phyloP scores from a whole-genome alignment of 2,797 vertebrate species.

The Lophius americanus region DNA sequence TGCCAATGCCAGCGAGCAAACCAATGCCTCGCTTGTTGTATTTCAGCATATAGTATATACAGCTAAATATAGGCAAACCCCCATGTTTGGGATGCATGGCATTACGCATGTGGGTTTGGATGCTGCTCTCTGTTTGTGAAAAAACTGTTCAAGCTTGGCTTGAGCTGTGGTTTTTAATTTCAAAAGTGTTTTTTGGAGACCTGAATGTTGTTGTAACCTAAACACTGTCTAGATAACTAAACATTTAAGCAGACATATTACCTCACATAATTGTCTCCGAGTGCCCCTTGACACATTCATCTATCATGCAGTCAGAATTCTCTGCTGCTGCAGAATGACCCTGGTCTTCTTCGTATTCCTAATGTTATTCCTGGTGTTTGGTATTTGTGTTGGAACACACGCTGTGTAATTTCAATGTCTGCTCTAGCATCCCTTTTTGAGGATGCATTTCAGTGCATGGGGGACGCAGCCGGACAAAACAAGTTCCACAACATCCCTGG shows the following conservation, averaged over 20 bases:
- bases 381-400: conserved; percentile 77
- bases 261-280: conserved; percentile 23
- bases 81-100: conserved; percentile 39
- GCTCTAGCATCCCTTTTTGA: conserved; percentile 67
- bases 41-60: conserved; percentile 58
- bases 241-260: conserved; percentile 39
- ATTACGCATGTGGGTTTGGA: conserved; percentile 63
- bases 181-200: conserved; percentile 39
- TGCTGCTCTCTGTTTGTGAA: conserved; percentile 39
- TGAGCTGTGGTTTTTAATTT: conserved; percentile 39
- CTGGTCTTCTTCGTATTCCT: conserved; percentile 55
- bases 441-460: conserved; percentile 48
- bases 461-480: conserved; percentile 55
- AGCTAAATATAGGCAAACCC: conserved; percentile 56
- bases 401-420: conserved; percentile 84
- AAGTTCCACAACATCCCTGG: conserved; percentile 36
- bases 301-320: conserved; percentile 12
- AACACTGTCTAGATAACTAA: conserved; percentile 49
- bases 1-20: conserved; percentile 40
- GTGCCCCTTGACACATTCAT: conserved; percentile 23
- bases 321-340: conserved; percentile 57
- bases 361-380: conserved; percentile 72
- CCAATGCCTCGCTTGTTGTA: conserved; percentile 37
- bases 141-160: conserved; percentile 31
- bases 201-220: conserved; percentile 42